Base-by-base conservation (phyloP, 1,140 invertebrate species). In the Neocloeon triangulifer region DNA sequence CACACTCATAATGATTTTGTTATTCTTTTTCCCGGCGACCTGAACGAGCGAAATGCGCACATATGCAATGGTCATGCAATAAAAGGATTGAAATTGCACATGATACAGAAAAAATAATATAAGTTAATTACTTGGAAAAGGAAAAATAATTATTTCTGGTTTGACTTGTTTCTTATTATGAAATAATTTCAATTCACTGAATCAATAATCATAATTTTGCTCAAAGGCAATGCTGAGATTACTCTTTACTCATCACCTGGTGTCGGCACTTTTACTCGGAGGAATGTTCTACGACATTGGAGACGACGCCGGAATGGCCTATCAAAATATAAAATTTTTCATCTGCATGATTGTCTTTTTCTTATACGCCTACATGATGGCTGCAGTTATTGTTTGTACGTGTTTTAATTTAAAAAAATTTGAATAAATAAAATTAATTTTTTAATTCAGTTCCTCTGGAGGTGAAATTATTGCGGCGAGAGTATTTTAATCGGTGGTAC, bases 271-370 rank as follows among this genome's bases (percentile, higher is more conserved):
- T 0, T 55, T 78, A 1, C 60, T 79, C n/a, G 74, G 67, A 3
- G 55, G 57, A 1, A 38, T 80, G 16, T 81, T 72, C 46, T 52
- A 62, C 6, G 56, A 66, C 21, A 73, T 78, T 45, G 77, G 75
- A 5, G 65, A 71, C 35, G 72, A 80, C 40, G 78, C 67, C 0
- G 75, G 75, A 1, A 79, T 74, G 43, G 73, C 72, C 0, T 54
- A 81, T 8, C 79, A 74, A 41, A 81, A 79, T 47, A 80, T 79
- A 47, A 76, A 76, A 8, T 80, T 78, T 44, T 79, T 73, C 39
- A 79, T 75, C 35, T 66, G 69, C 0, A 73, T 70, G 37, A 52
- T 73, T 19, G 79, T 82, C 28, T 63, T 69, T 2, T 73, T 79
- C 46, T 56, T 80, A 34, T 82, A 77, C 44, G 59, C 78, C 15